A percentile compares a stretch with the other conserved stretches of the same genome.
These are phyloP conservation scores for Onthophagus taurus DNA, from an alignment of 1,140 invertebrate species.

Conservation along the genomic window DNA sequence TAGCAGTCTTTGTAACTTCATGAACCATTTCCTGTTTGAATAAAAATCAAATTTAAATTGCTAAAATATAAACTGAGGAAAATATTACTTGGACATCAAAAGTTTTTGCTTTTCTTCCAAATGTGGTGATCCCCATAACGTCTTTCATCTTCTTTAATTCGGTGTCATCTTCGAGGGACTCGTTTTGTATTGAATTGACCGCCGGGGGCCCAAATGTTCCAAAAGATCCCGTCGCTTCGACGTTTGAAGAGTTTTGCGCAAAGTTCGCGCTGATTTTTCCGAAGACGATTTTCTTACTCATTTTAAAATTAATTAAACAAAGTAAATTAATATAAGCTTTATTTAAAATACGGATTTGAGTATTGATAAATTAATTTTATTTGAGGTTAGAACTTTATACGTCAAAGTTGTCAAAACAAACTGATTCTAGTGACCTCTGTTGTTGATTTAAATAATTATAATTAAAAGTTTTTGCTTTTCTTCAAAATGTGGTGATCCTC, in stretches of 20 bases:
- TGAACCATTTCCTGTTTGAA: slow-evolving; percentile 40
- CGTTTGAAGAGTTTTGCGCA: slow-evolving; percentile 25
- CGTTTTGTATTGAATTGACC: slow-evolving; percentile 40
- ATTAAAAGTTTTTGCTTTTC: slow-evolving; percentile 67
- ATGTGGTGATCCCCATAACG: slow-evolving; percentile 65
- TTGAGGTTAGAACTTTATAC: no score
- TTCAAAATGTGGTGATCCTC: slow-evolving; percentile 68
- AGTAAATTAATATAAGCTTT: neutral
- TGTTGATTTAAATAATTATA: no score
- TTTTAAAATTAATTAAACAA: slow-evolving; percentile 12
- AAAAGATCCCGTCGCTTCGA: slow-evolving; percentile 21
- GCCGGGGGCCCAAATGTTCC: slow-evolving; percentile 24
- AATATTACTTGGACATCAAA: slow-evolving; percentile 54
- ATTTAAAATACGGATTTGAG: no score
- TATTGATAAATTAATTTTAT: no score
- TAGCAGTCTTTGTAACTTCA: slow-evolving; percentile 42
- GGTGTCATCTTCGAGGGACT: slow-evolving; percentile 56
- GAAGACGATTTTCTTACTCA: slow-evolving; percentile 43
- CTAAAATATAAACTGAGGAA: neutral
- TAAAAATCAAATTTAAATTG: neutral
- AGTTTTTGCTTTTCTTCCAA: slow-evolving; percentile 68
- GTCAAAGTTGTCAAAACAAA: no score
- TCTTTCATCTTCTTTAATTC: slow-evolving; percentile 56
- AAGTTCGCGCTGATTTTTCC: slow-evolving; percentile 49
- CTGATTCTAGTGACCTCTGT: no score